A percentile compares a stretch with the other conserved stretches of the same genome.
Conservation (phyloP, 1,140 invertebrate genomes). For the Tetragonula clypearis region DNA sequence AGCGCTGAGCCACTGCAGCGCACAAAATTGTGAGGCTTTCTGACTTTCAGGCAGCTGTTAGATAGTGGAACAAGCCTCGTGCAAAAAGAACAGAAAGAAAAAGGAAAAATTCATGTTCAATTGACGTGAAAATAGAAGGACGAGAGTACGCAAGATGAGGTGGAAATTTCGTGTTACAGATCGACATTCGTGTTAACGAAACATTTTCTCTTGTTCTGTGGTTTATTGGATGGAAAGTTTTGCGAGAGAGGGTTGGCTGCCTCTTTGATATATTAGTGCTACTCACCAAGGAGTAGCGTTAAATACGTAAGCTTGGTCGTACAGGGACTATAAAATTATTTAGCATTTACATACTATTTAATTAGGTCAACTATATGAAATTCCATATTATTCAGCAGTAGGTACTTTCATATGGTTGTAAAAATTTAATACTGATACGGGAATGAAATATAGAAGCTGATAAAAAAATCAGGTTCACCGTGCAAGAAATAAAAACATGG, state of each 20-base stretch:
- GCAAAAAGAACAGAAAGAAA: background rate
- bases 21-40: slow-evolving; percentile 27
- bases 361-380: no score
- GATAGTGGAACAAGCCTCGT: slow-evolving; percentile 20
- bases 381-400: no score
- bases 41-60: slow-evolving; percentile 24
- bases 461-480: no score
- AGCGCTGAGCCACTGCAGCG: background rate
- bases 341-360: no score
- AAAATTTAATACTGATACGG: no score
- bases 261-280: background rate
- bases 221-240: background rate
- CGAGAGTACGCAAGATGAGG: slow-evolving; percentile 11
- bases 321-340: no score
- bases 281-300: background rate
- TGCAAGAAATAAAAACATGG: no score
- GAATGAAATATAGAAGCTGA: no score
- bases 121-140: background rate
- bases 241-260: background rate
- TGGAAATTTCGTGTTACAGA: slow-evolving; percentile 38
- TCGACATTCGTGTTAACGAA: slow-evolving; percentile 30
- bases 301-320: background rate
- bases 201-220: slow-evolving; percentile 10
- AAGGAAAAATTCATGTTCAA: background rate
- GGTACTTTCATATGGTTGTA: no score